phyloP scores from a whole-genome alignment of 2,797 vertebrate species.

The Naso thynnoides region DNA sequence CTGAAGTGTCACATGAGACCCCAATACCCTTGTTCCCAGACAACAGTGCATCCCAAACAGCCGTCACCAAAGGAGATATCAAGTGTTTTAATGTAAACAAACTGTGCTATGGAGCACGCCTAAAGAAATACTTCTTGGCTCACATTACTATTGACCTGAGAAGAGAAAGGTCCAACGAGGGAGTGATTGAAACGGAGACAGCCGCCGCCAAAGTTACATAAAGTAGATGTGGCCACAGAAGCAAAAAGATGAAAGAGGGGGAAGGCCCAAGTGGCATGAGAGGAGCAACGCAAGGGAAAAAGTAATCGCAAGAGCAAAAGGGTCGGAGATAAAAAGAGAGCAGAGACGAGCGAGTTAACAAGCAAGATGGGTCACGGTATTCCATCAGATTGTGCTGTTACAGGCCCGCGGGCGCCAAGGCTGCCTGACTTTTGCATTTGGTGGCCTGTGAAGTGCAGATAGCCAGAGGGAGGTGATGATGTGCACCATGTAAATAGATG shows the following conservation, averaged over 20 bases:
- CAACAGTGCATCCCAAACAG: constrained; percentile 38
- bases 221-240: constrained; percentile 21
- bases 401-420: constrained; percentile 57
- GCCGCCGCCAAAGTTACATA: not conserved
- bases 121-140: not conserved
- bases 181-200: not conserved
- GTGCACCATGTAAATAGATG: constrained; percentile 84
- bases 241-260: constrained; percentile 45
- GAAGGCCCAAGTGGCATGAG: constrained; percentile 13
- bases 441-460: constrained; percentile 63
- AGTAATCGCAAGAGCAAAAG: constrained; percentile 23
- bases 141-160: constrained; percentile 12
- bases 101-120: not conserved
- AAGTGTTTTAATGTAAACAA: constrained; percentile 39
- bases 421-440: constrained; percentile 59
- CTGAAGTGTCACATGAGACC: constrained; percentile 61
- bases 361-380: constrained; percentile 49
- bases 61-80: constrained; percentile 26
- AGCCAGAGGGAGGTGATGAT: constrained; percentile 84
- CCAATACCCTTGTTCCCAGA: constrained; percentile 46
- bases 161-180: constrained; percentile 4
- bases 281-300: constrained; percentile 19
- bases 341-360: constrained; percentile 28
- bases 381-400: constrained; percentile 62
- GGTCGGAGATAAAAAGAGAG: constrained; percentile 28